These are phyloP conservation scores for Corythornis leucogaster DNA, from an alignment of 2,797 vertebrate genomes.

Conservation along the genomic window DNA sequence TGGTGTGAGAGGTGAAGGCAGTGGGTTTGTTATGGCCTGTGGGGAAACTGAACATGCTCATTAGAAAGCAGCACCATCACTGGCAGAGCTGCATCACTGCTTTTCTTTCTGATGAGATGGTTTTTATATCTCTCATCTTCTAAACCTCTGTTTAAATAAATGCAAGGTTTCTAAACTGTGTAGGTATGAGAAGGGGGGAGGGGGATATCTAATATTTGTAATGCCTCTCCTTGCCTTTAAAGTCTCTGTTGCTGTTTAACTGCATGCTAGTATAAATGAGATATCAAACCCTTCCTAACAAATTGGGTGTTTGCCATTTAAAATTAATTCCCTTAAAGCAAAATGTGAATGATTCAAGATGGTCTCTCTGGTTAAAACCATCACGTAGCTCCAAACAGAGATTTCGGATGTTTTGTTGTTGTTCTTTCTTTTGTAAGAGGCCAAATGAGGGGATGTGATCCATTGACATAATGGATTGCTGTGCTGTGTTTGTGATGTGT, in stretches of 20 bases:
- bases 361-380: background rate
- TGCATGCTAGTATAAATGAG: background rate
- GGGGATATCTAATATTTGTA: background rate
- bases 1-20: background rate
- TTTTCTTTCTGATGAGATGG: background rate
- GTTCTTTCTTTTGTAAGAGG: background rate
- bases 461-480: background rate
- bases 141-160: background rate
- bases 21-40: background rate
- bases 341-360: background rate
- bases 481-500: background rate
- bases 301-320: background rate
- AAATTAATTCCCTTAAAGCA: background rate
- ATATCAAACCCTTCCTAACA: background rate
- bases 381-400: background rate
- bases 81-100: accelerated
- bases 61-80: background rate
- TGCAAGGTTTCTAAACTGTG: background rate
- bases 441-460: background rate
- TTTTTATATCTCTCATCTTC: background rate
- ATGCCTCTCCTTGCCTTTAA: background rate
- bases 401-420: background rate
- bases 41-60: accelerated
- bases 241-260: background rate
- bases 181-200: background rate